A percentile compares a stretch with the other conserved stretches of the same genome.
These are phyloP conservation scores for Lophotis ruficrista DNA, from an alignment of 2,113 vertebrate genomes.

Conservation along the genomic window DNA sequence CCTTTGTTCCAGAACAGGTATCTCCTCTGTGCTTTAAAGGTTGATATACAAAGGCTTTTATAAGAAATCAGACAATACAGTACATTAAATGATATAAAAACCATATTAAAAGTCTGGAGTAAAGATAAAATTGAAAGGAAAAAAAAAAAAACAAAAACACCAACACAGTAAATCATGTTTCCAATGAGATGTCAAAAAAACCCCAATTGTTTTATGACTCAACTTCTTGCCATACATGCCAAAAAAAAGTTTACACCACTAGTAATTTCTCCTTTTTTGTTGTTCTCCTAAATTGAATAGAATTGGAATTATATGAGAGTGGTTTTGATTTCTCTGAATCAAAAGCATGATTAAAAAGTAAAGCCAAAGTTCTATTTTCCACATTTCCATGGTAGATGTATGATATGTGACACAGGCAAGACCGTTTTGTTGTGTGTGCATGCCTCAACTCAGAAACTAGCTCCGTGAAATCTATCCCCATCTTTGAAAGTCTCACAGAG, in stretches of 20 bases:
- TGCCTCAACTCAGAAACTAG: neutral
- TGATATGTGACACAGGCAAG: accelerated
- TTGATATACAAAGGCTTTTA: neutral
- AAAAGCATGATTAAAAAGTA: conserved; percentile 41
- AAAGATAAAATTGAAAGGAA: neutral
- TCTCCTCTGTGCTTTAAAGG: neutral
- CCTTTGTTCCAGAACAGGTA: neutral
- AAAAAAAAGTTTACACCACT: neutral
- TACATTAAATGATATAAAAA: neutral
- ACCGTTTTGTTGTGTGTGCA: neutral
- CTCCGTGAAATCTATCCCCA: neutral
- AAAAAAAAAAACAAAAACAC: neutral
- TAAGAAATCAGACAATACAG: neutral
- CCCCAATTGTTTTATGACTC: neutral
- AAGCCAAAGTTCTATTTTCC: neutral
- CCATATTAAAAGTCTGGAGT: neutral
- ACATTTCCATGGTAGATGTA: neutral
- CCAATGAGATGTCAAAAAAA: neutral
- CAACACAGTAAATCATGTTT: neutral
- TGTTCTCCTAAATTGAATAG: neutral
- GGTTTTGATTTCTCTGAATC: conserved; percentile 4
- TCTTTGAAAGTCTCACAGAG: neutral
- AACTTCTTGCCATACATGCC: neutral
- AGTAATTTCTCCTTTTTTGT: neutral
- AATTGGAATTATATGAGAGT: neutral